Percentiles rank a stretch among this genome's conserved stretches.
Evolutionary conservation across 2,797 vertebrate species (phyloP).

Genomic region (Propithecus deckenii): DNA sequence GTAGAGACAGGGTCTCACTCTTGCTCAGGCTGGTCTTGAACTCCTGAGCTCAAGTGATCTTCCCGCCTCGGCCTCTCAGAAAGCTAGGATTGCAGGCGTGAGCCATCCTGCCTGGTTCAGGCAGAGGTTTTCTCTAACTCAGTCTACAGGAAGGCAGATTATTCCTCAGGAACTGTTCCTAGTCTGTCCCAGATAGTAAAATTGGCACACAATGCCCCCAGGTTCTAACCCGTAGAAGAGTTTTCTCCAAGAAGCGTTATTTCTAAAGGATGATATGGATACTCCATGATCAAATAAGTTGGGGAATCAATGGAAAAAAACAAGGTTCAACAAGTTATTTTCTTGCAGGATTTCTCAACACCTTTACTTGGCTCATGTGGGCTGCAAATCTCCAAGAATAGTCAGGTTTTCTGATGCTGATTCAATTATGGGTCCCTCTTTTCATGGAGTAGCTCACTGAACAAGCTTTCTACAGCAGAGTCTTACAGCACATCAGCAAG

Average conservation of each 20-base stretch:
- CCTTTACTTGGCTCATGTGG: neutral
- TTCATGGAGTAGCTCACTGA: neutral
- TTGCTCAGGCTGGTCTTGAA: too few species aligned
- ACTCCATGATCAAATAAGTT: neutral
- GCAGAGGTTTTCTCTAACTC: neutral
- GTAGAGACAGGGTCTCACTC: too few species aligned
- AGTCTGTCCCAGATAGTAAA: neutral
- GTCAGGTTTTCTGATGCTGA: neutral
- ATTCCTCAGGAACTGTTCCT: neutral
- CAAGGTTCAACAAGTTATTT: neutral
- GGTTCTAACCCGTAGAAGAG: neutral
- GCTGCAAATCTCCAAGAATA: neutral
- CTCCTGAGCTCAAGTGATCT: too few species aligned
- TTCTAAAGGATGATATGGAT: neutral
- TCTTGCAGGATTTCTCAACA: neutral
- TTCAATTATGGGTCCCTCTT: too few species aligned
- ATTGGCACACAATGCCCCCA: accelerated
- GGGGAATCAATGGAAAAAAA: neutral
- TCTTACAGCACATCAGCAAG: neutral
- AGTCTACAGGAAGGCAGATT: neutral
- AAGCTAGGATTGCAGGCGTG: too few species aligned
- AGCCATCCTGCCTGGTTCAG: too few species aligned
- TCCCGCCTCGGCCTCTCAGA: too few species aligned
- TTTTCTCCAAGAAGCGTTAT: neutral
- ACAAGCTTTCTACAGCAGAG: neutral